These are phyloP conservation scores for Muraenolepis orangiensis DNA, from an alignment of 2,797 vertebrate genomes.

Conservation along the genomic window DNA sequence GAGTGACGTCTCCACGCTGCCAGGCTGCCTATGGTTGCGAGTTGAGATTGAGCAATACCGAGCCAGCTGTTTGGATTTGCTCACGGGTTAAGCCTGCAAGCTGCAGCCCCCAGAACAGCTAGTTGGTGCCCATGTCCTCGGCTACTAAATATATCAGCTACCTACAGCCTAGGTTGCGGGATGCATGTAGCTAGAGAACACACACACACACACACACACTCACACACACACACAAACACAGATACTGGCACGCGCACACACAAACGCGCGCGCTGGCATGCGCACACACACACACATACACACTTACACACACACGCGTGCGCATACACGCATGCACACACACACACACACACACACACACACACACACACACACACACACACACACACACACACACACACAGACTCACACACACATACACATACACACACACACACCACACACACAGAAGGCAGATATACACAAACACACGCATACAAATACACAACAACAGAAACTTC, in stretches of 20 bases:
- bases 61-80: no score
- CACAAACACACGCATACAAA: conserved; percentile 8
- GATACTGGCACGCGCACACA: conserved; percentile 1
- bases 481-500: conserved; percentile 13
- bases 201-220: not conserved
- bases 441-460: conserved; percentile 1
- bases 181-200: not conserved
- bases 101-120: no score
- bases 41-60: no score
- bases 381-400: conserved; percentile 10
- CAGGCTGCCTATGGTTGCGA: no score
- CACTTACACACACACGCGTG: conserved; percentile 11
- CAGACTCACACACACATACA: not conserved
- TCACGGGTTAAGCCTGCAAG: no score
- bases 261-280: conserved; percentile 1
- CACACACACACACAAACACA: not conserved
- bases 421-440: conserved; percentile 3
- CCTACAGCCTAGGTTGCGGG: no score
- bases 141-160: no score
- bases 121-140: not conserved
- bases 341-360: not conserved
- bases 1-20: not conserved
- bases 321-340: not conserved
- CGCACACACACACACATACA: conserved; percentile 13
- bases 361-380: conserved; percentile 9